Evolutionary conservation across 2,797 vertebrate species (phyloP), one percentile per base, ranked within the genome.

Genomic region (Sardinella longiceps): DNA sequence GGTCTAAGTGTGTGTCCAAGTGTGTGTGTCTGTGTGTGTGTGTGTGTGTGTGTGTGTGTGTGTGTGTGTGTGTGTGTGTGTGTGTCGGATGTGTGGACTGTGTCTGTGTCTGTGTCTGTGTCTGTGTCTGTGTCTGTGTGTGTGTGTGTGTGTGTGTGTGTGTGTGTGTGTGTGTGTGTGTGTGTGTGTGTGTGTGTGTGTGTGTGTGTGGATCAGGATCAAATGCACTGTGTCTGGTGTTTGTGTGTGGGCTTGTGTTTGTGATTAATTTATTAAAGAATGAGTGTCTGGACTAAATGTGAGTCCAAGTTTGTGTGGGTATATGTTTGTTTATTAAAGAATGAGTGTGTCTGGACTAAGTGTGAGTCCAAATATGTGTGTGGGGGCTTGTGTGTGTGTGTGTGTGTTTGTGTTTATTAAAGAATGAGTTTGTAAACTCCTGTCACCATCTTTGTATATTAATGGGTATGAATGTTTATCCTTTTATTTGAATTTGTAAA

Each of bases 111-210:
- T 51, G 48, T 51, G 48, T 51, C 5, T 51, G 48, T 51, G 48
- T 51, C 5, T 51, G 48, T 51, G 25, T 2, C 23, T 60, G n/a
- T 60, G 58, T 60, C n/a, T 30, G 7, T 66, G 6, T n/a, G n/a
- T n/a, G n/a, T n/a, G n/a, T n/a, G n/a, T n/a, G n/a, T n/a, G n/a
- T n/a, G n/a, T n/a, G n/a, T n/a, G n/a, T n/a, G 25, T 2, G 56
- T n/a, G 63, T 70, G 63, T 33, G 63, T 70, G 63, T 70, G 28
- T 70, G 63, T 70, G 28, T 70, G 63, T 70, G 28, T 70, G 28
- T 70, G 63, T 70, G 63, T 70, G 63, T 70, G 28, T 70, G 25
- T 33, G 28, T 66, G 60, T 33, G 28, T 66, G 10, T 33, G 58
- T 63, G 7, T 63, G 58, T 63, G 58, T 28, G 23, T 60, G 45